Conservation (phyloP, 2,888 invertebrate species). For the Luperina testacea region DNA sequence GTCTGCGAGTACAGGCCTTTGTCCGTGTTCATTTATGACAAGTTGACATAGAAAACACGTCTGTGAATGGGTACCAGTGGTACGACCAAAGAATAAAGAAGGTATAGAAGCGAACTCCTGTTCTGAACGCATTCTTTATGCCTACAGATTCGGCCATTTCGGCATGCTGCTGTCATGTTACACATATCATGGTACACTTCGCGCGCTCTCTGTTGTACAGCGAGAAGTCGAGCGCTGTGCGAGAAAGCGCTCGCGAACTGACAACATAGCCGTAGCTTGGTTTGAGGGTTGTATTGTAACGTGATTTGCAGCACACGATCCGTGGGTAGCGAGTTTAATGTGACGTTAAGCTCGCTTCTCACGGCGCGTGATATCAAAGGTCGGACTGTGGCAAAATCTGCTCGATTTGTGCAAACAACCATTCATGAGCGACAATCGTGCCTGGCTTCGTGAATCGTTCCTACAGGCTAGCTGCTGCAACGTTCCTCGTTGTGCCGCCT, state of each 20-base stretch:
- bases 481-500: neutral
- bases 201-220: too few relatives aligned
- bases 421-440: neutral
- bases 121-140: neutral
- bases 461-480: neutral
- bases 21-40: conserved; percentile 40
- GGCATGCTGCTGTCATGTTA: neutral
- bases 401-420: neutral
- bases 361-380: neutral
- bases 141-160: neutral
- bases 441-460: neutral
- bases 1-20: conserved; percentile 26
- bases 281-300: neutral
- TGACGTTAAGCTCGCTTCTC: neutral
- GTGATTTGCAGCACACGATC: neutral
- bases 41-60: conserved; percentile 19
- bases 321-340: neutral
- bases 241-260: too few relatives aligned
- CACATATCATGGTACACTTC: too few relatives aligned
- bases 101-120: neutral
- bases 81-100: conserved; percentile 20
- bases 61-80: conserved; percentile 31
- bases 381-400: neutral
- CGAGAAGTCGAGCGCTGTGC: too few relatives aligned
- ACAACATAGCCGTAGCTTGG: neutral